phyloP scores from a whole-genome alignment of 2,113 vertebrate species.

The Ibidorhyncha struthersii region DNA sequence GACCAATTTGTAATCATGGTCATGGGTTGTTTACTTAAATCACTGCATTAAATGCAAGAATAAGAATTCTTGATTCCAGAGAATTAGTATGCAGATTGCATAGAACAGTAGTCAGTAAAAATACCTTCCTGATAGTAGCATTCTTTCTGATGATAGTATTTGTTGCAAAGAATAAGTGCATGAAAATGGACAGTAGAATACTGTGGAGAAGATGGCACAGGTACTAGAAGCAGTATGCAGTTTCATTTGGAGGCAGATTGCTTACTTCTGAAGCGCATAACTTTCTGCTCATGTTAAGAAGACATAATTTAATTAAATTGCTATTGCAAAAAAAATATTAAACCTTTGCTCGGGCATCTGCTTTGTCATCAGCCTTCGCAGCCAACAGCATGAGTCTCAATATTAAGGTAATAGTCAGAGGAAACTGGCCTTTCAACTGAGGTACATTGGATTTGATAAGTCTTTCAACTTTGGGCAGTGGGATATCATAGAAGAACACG shows the following conservation, averaged over 20 bases:
- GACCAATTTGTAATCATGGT: background rate
- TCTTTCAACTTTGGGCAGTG: conserved; percentile 68
- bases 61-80: background rate
- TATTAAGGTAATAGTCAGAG: conserved; percentile 61
- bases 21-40: background rate
- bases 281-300: background rate
- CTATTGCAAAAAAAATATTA: background rate
- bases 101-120: background rate
- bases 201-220: background rate
- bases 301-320: background rate
- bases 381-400: conserved; percentile 73
- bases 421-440: conserved; percentile 74
- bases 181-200: background rate
- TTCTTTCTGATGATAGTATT: background rate
- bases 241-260: background rate
- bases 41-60: background rate
- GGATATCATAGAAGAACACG: conserved; percentile 77
- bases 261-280: background rate
- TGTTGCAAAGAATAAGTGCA: background rate
- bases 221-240: background rate
- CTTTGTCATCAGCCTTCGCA: conserved; percentile 65
- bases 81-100: background rate
- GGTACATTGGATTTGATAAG: conserved; percentile 79
- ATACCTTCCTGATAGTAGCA: background rate
- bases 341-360: conserved; percentile 75